Base-by-base conservation (phyloP, 2,797 vertebrate genomes). In the Choloepus didactylus region DNA sequence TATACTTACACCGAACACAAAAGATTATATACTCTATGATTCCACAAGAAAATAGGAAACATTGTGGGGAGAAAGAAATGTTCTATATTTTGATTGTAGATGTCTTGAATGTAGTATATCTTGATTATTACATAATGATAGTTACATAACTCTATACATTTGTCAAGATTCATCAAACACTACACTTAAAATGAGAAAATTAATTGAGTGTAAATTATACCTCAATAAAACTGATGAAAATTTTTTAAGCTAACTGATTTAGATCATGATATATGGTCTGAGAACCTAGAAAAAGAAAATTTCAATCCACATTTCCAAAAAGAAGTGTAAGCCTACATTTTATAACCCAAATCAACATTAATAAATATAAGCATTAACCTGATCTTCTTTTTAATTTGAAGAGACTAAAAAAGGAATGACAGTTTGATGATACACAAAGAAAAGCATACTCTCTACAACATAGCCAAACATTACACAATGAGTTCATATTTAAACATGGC, bases 381-480 rank as follows among this genome's bases (percentile, higher is more conserved):
- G 9, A 84, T 87, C 66, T 35, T 35, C 35, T 94, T 94, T 93
- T 29, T 64, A 67, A 88, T 66, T 64, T 95, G 31, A 94, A 59
- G n/a, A 87, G 60, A 35, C 75, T 77, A 87, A 60, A 76, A 87
- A 46, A 92, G 38, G 21, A 89, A 59, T 3, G 60, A 12, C 59
- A 86, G 9, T 60, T 49, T 64, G n/a, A 5, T 64, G n/a, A 62
- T 35, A 14, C 11, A 80, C 23, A 92, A 86, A 64, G 56, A 76
- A 84, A 80, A 41, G 6, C 25, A 1, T 35, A 31, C 25, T 51
- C 87, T 70, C 56, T 31, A 82, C 31, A 91, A 31, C 41, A 93
- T 81, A 91, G 18, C 11, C 16, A 91, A 84, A 41, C 21, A 89
- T 51, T 18, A 51, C 4, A 41, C 44, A 31, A 31, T 41, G 2